These are phyloP conservation scores for Julus scandinavius DNA, from an alignment of 2,888 invertebrate species.

Conservation along the genomic window DNA sequence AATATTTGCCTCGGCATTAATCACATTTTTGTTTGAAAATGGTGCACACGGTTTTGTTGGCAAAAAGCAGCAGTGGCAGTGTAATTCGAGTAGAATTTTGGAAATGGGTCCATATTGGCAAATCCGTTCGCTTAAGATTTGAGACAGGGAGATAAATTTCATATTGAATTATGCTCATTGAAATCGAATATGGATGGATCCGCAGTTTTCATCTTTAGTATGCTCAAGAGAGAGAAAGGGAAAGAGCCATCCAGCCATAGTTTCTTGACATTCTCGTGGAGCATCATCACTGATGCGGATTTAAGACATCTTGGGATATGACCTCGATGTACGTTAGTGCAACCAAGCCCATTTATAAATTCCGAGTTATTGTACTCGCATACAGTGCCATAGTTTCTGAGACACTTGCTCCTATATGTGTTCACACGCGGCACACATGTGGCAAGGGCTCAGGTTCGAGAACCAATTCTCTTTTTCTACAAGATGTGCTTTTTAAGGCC, in stretches of 20 bases:
- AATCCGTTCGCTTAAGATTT: neutral
- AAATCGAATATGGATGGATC: constrained; percentile 15
- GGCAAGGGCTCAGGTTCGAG: neutral
- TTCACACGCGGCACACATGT: constrained; percentile 20
- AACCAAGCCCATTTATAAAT: constrained; percentile 38
- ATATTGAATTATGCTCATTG: constrained; percentile 46
- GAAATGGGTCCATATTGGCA: neutral
- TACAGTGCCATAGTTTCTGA: neutral
- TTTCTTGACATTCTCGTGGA: constrained; percentile 21
- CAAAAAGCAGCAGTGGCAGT: neutral
- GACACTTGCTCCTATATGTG: neutral
- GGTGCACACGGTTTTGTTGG: neutral
- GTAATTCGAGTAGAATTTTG: constrained; percentile 16
- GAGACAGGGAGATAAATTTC: constrained; percentile 31
- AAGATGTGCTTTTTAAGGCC: constrained; percentile 48
- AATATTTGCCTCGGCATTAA: constrained; percentile 15
- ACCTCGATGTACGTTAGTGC: constrained; percentile 29
- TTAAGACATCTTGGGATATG: constrained; percentile 42
- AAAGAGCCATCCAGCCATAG: constrained; percentile 6
- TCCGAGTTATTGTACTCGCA: constrained; percentile 28
- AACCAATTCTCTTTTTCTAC: constrained; percentile 36
- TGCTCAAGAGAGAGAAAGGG: neutral
- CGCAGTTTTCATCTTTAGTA: neutral
- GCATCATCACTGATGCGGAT: constrained; percentile 28
- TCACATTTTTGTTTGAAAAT: neutral